Evolutionary conservation across 2,797 vertebrate genomes (phyloP), one percentile per base, ranked within the genome.

Genomic region (Acrossocheilus fasciatus): DNA sequence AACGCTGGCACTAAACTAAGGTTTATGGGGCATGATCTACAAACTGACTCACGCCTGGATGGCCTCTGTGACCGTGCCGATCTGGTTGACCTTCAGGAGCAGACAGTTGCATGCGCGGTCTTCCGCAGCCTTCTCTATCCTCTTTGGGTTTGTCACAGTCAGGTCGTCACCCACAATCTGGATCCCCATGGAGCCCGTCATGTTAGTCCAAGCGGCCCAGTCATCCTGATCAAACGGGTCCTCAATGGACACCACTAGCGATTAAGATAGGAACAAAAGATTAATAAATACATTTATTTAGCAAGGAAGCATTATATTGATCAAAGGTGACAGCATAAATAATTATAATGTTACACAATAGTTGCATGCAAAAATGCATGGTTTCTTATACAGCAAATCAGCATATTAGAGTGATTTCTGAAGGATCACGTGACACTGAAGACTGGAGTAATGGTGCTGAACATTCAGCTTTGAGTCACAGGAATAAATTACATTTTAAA

Each of bases 201-300:
- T 97, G 77, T 96, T 95, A 57, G 97, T 95, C 98, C 98, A 98
- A 85, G 97, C 97, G 68, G 96, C 95, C 98, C 98, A 98, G 88
- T 98, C 98, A 57, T 98, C 98, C 93, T 98, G 98, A 92, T 98
- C 97, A 82, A 98, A 98, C 0, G 98, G 98, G 91, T 98, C 98
- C 93, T 98, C 98, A 11, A 98, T 98, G 83, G 98, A 98, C 57
- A 98, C 97, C 94, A 98, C 98, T 98, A 89, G 15, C 18, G 17
- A 41, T 30, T 72, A 30, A 0, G 9, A 52, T 23, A 36, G 30
- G 14, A n/a, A 0, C 7, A n/a, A 5, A 59, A 10, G 18, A 43
- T 20, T 2, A 10, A 39, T 39, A 4, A 69, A 39, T 43, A 43
- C 10, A 6, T 23, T 43, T n/a, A 70, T n/a, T 70, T 23, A 70